Base-by-base conservation (phyloP, 2,113 vertebrate species). In the Paradoxurus hermaphroditus region DNA sequence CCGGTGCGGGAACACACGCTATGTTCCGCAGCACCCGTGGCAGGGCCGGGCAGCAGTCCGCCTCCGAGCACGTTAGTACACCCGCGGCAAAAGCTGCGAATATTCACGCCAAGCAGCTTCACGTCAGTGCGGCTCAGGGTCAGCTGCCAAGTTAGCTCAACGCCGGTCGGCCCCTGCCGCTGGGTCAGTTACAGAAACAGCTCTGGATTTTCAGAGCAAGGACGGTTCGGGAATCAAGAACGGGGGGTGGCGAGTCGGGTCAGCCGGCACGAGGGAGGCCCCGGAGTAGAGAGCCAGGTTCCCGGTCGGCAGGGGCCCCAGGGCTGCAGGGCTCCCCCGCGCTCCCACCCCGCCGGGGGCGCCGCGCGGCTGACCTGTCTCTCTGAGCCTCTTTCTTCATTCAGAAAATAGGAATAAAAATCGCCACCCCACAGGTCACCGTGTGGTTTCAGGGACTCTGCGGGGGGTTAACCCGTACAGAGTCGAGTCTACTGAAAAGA, bases 231-330 rank as follows among this genome's bases (percentile, higher is more conserved):
- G 36, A 75, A 36, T 36, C 13, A 21, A 10, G 0, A 19, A 19
- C 1, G 29, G 25, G 14, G 65, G 21, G 16, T 31, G 23, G 18
- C 5, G 44, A 15, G 31, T 9, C 13, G 6, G 10, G 10, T 19
- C 15, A 4, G 10, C 15, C 4, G 8, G 41, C 8, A 5, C 8
- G 1, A 25, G 62, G 41, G 49, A n/a, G 8, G 34, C 11, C 23
- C 23, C 4, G 29, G n/a, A 10, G 11, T 31, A 1, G 13, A 29
- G 19, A 27, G 3, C 21, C 31, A n/a, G 51, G 51, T 7, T 44
- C n/a, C 14, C 9, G 0, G 8, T 16, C 21, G 7, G 14, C 36
- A 7, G 19, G 31, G 4, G 5, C 18, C 53, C 21, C 5, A 0
- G 6, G 62, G 73, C 34, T 39, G 1, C 14, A 31, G 27, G 34